phyloP scores from a whole-genome alignment of 2,888 invertebrate genomes.

The Frankliniella intonsa region DNA sequence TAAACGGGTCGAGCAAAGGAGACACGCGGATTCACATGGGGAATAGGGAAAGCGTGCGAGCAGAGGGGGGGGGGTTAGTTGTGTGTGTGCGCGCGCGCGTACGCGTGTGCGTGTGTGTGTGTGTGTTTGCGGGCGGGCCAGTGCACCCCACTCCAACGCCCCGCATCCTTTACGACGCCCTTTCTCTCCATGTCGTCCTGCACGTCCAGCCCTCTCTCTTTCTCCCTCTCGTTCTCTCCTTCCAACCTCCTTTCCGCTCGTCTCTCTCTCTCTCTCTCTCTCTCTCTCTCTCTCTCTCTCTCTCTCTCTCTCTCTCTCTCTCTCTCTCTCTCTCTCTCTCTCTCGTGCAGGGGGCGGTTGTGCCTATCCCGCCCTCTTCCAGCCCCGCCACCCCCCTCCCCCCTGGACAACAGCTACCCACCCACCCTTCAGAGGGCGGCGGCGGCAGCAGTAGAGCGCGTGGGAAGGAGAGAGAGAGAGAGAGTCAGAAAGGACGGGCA shows the following conservation, averaged over 20 bases:
- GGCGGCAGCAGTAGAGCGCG: too few relatives aligned
- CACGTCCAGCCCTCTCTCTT: not conserved
- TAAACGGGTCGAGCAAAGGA: too few relatives aligned
- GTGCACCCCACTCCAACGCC: too few relatives aligned
- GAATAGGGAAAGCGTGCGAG: not conserved
- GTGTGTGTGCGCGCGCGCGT: not conserved
- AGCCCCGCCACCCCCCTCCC: not conserved
- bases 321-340: constrained; percentile 1
- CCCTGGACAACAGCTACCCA: too few relatives aligned
- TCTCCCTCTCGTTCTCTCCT: not conserved
- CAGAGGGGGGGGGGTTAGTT: not conserved
- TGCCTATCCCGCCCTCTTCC: not conserved
- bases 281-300: constrained; percentile 1
- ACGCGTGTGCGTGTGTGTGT: not conserved
- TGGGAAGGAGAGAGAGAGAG: too few relatives aligned
- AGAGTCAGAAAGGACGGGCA: too few relatives aligned
- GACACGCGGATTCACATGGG: too few relatives aligned
- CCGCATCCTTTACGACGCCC: too few relatives aligned
- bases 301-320: constrained; percentile 1
- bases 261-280: not conserved
- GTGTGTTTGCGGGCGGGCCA: not conserved
- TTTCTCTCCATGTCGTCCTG: too few relatives aligned
- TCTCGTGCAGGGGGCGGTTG: not conserved
- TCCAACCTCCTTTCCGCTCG: not conserved
- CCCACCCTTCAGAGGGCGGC: too few relatives aligned